A percentile compares a stretch with the other conserved stretches of the same genome.
Evolutionary conservation across 2,113 vertebrate species (phyloP).

Genomic region (Penelope pileata): DNA sequence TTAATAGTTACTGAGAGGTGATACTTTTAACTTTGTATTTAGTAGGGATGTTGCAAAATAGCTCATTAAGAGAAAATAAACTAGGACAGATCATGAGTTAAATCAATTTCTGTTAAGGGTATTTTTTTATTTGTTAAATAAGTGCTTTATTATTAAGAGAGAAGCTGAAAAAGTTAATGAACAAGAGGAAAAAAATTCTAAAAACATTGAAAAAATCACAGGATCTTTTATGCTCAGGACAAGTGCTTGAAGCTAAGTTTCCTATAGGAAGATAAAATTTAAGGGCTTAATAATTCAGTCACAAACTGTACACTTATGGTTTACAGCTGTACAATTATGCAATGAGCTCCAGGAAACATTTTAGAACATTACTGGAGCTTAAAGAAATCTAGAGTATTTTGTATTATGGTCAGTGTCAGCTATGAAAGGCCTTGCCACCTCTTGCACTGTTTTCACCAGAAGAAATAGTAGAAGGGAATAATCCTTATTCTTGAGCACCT

Average conservation of each 20-base stretch:
- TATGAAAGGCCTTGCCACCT: neutral
- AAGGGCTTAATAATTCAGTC: neutral
- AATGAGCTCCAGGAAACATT: neutral
- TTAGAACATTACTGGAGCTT: rapidly evolving
- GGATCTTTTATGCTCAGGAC: neutral
- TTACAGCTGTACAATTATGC: neutral
- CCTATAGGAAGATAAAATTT: neutral
- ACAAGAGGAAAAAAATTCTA: neutral
- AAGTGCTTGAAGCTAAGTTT: neutral
- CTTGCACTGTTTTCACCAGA: neutral
- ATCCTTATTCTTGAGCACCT: neutral
- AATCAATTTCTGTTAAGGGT: neutral
- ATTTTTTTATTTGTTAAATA: neutral
- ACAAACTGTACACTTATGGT: neutral
- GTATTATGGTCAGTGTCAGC: neutral
- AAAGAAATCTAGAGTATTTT: neutral
- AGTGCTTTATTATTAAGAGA: neutral
- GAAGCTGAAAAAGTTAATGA: neutral
- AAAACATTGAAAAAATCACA: neutral
- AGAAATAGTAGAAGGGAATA: neutral
- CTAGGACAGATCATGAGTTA: neutral
- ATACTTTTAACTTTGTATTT: neutral
- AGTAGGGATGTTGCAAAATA: neutral
- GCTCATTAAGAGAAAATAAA: neutral
- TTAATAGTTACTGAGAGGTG: neutral